phyloP scores from a whole-genome alignment of 2,888 invertebrate genomes.

The Meiosimyza decipiens region DNA sequence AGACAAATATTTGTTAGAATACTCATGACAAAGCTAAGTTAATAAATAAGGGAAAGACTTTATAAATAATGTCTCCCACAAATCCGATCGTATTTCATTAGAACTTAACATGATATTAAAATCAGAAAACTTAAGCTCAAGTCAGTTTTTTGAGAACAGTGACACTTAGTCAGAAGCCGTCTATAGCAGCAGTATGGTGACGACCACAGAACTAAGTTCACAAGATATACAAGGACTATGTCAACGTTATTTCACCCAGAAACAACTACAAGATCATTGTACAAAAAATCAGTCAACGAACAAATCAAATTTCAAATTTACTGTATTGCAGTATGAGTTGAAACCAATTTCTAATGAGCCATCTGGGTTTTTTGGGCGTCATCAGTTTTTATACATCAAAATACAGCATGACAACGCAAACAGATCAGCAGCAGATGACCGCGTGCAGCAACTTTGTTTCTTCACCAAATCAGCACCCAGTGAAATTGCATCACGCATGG shows the following conservation, averaged over 20 bases:
- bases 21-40: too few relatives aligned
- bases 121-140: too few relatives aligned
- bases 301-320: too few relatives aligned
- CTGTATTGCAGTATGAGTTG: slow-evolving; percentile 54
- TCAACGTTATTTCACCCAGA: slow-evolving; percentile 36
- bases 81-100: too few relatives aligned
- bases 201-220: slow-evolving; percentile 38
- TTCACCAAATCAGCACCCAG: slow-evolving; percentile 74
- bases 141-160: too few relatives aligned
- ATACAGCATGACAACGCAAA: slow-evolving; percentile 44
- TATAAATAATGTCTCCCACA: too few relatives aligned
- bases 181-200: slow-evolving; percentile 33
- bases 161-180: too few relatives aligned
- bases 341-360: slow-evolving; percentile 55
- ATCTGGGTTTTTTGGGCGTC: slow-evolving; percentile 60
- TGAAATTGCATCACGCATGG: slow-evolving; percentile 68
- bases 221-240: slow-evolving; percentile 43
- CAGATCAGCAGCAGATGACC: slow-evolving; percentile 17
- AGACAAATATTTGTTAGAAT: too few relatives aligned
- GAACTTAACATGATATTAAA: too few relatives aligned
- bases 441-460: slow-evolving; percentile 59
- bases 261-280: neutral
- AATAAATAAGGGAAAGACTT: too few relatives aligned
- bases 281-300: neutral
- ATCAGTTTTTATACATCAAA: slow-evolving; percentile 56